Evolutionary conservation across 2,888 invertebrate species (phyloP), one percentile per base, ranked within the genome.

Genomic region (Nipponacmea schrenckii): DNA sequence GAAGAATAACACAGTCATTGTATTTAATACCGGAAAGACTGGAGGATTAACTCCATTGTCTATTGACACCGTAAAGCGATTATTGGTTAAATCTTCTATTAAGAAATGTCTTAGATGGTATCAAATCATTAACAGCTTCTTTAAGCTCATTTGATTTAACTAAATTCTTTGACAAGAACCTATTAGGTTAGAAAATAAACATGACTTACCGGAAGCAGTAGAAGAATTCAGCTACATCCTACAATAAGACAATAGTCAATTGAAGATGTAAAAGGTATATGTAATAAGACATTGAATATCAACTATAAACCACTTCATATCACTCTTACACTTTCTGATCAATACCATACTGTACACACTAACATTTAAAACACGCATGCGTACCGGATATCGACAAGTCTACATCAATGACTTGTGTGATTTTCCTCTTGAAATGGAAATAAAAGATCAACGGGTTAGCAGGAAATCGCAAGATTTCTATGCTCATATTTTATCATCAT

Each of bases 311-410:
- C 24, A 56, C 56, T 56, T 56, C 56, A 56, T 56, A 56, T 20
- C 56, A 20, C 24, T 24, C 24, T 24, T 56, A 24, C 56, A 56
- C 56, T 24, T 24, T 56, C 10, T 24, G 56, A 56, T 56, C 56
- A 56, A 56, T 56, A 56, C 56, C 20, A 56, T 24, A 56, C 20
- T 24, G 20, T 56, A 24, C 56, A 56, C n/a, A 56, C 56, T 56
- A 56, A 56, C 56, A 56, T 20, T 24, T 56, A 56, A 24, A 56
- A 56, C 56, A 56, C 56, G 56, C 56, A 56, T 56, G 56, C 56
- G 56, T 56, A 56, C 56, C 56, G 56, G 56, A 56, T 56, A 56
- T 56, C 56, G 56, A 56, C 24, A 56, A 24, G 56, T 56, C 24
- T 56, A 56, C 56, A 56, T 56, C 56, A 56, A 56, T 24, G 56